phyloP scores from a whole-genome alignment of 2,888 invertebrate species.

The Notodromas monacha region DNA sequence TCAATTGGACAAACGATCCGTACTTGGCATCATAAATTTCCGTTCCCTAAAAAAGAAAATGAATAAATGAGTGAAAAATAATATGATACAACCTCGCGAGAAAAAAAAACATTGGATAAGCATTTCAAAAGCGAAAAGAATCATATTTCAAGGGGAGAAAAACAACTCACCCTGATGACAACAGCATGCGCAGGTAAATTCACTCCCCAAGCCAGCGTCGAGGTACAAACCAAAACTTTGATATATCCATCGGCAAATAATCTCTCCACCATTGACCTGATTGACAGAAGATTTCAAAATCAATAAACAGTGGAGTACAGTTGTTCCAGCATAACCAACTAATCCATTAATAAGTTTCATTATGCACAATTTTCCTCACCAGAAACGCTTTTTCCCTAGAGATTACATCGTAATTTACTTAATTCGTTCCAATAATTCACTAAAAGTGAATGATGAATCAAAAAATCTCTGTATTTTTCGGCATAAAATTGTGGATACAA shows the following conservation, averaged over 20 bases:
- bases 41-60: conserved; percentile 33
- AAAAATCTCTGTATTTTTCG: too few species aligned
- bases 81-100: too few species aligned
- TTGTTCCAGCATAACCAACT: too few species aligned
- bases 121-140: background rate
- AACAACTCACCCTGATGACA: conserved; percentile 37
- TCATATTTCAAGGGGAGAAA: background rate
- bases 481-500: too few species aligned
- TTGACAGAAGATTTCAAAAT: conserved; percentile 11
- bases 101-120: conserved; percentile 10
- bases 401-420: too few species aligned
- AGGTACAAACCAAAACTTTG: conserved; percentile 67
- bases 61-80: too few species aligned
- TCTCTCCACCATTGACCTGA: conserved; percentile 46
- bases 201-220: conserved; percentile 96
- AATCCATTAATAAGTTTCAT: too few species aligned
- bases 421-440: too few species aligned
- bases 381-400: too few species aligned
- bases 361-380: too few species aligned
- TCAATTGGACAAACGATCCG: conserved; percentile 70
- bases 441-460: too few species aligned
- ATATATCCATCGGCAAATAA: conserved; percentile 59
- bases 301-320: too few species aligned
- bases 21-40: conserved; percentile 87
- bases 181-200: conserved; percentile 96